Base-by-base conservation (phyloP, 2,888 invertebrate genomes). In the Lottia scabra region DNA sequence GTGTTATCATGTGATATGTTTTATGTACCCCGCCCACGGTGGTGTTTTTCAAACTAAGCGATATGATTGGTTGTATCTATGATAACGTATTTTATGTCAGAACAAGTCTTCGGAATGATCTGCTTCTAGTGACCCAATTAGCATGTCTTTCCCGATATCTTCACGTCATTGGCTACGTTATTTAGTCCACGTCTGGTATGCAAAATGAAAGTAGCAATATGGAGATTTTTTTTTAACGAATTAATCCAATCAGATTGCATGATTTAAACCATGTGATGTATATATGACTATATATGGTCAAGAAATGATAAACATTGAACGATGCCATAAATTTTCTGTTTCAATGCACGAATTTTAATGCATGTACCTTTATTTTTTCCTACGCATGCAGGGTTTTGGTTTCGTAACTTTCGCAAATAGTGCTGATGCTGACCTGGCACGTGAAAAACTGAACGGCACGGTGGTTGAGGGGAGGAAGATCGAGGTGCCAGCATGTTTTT, bases 341-440 rank as follows among this genome's bases (percentile, higher is more conserved):
- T 83, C 80, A 83, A 83, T 85, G 86, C 85, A 85, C 85, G 85
- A 82, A 83, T 84, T 82, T 85, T 82, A 83, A 84, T 83, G 86
- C 86, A 87, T 88, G 87, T 19, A 23, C 56, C 56, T 56, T 56
- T 95, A 82, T 84, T 86, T 85, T 38, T 88, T 95, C 95, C 95
- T 85, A 87, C 89, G 89, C 96, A 95, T 87, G 95, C 96, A 99
- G 99, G 99, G 99, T 94, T 99, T 99, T 95, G 99, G 99, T 95
- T 99, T 99, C 96, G 99, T 99, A 95, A 99, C 99, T 94, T 99
- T 99, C 96, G 98, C 98, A 95, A 97, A 96, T 95, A 97, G 97
- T 94, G 95, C 95, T 94, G 99, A 99, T 94, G 99, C 99, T 93
- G 99, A 99, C 94, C 95, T 96, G 94, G 99, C 99, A 95, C 97